Percentiles rank a stretch among this genome's conserved stretches.
Evolutionary conservation across 2,797 vertebrate genomes (phyloP).

Genomic region (Rhabdophis nuchalis): DNA sequence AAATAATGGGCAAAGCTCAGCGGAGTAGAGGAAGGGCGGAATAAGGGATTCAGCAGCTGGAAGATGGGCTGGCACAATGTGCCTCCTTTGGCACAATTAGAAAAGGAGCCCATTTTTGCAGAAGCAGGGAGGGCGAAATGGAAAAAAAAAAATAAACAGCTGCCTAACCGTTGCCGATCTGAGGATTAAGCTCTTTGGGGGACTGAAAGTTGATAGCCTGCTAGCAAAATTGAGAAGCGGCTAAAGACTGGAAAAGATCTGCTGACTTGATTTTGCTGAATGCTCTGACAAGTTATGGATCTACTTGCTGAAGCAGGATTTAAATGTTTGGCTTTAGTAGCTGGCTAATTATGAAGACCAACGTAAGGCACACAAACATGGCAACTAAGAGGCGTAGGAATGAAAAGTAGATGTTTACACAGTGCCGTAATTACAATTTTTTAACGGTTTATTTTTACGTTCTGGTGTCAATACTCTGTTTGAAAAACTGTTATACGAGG

Average conservation of each 20-base stretch:
- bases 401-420: neutral
- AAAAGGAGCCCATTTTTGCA: neutral
- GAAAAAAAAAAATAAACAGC: neutral
- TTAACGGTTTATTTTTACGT: neutral
- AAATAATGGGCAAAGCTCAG: neutral
- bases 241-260: neutral
- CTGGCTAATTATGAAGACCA: neutral
- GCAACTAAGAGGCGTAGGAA: neutral
- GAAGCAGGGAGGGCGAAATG: neutral
- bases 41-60: neutral
- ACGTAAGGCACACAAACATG: neutral
- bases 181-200: neutral
- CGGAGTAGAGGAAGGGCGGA: neutral
- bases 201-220: neutral
- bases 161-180: neutral
- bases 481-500: neutral
- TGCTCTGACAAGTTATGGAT: neutral
- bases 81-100: neutral
- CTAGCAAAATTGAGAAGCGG: neutral
- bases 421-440: neutral
- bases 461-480: neutral
- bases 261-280: neutral
- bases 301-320: neutral
- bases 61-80: neutral
- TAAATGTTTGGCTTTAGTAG: neutral